Percentiles rank a stretch among this genome's conserved stretches.
Conservation (phyloP, 2,888 invertebrate genomes). For the Campoletis raptor region DNA sequence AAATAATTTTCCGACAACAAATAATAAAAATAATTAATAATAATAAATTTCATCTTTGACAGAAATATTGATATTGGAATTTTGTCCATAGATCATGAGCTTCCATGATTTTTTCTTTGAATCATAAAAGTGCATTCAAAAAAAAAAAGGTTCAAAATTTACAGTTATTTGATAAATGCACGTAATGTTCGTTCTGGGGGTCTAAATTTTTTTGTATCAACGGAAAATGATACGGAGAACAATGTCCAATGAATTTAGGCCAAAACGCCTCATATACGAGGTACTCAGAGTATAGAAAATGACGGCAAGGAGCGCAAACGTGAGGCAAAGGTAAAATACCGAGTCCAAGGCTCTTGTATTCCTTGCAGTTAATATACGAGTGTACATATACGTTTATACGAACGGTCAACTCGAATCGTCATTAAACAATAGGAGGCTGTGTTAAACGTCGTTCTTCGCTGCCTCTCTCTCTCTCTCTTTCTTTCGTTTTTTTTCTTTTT, state of each 20-base stretch:
- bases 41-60: background rate
- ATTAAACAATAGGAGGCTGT: conserved; percentile 63
- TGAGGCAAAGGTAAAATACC: conserved; percentile 40
- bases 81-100: background rate
- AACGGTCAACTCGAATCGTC: conserved; percentile 62
- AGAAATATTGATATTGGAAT: background rate
- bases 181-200: background rate
- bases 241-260: background rate
- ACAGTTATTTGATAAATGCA: background rate
- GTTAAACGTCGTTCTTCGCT: background rate
- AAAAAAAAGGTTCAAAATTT: background rate
- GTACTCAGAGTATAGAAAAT: background rate
- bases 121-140: background rate
- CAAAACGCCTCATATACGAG: background rate
- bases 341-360: conserved; percentile 32
- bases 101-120: background rate
- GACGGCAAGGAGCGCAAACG: conserved; percentile 21
- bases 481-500: background rate
- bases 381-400: conserved; percentile 39
- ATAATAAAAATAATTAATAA: too few species aligned
- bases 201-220: background rate
- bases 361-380: conserved; percentile 45
- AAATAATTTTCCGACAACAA: background rate
- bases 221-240: background rate
- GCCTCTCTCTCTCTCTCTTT: conserved; percentile 1